Percentiles rank a stretch among this genome's conserved stretches.
Evolutionary conservation across 2,888 invertebrate species (phyloP).

Genomic region (Glomeris marginata): DNA sequence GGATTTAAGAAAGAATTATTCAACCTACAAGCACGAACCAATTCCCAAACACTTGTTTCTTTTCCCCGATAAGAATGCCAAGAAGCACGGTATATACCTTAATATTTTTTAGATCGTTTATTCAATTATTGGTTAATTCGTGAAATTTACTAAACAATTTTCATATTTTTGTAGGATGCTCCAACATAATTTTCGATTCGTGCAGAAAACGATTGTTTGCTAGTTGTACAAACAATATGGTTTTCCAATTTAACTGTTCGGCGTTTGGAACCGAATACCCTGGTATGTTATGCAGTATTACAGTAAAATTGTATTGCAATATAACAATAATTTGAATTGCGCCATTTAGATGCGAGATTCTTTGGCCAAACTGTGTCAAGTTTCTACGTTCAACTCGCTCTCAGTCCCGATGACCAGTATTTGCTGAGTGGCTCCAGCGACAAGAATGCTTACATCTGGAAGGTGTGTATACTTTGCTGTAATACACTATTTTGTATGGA

Average conservation of each 20-base stretch:
- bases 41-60: slow-evolving; percentile 54
- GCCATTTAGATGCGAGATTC: slow-evolving; percentile 25
- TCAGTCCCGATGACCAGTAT: slow-evolving; percentile 66
- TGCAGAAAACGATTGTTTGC: slow-evolving; percentile 55
- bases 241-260: slow-evolving; percentile 68
- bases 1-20: slow-evolving; percentile 73
- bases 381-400: slow-evolving; percentile 67
- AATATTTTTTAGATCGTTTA: neutral
- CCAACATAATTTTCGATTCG: slow-evolving; percentile 59
- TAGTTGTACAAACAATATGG: slow-evolving; percentile 69
- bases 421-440: slow-evolving; percentile 79
- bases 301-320: neutral
- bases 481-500: slow-evolving; percentile 16
- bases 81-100: slow-evolving; percentile 31
- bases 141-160: too few species aligned
- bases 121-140: too few species aligned
- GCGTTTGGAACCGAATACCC: slow-evolving; percentile 41
- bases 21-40: slow-evolving; percentile 48
- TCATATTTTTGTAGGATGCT: slow-evolving; percentile 31
- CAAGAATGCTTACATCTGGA: slow-evolving; percentile 72
- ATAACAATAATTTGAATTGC: neutral
- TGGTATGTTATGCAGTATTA: slow-evolving; percentile 20
- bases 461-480: slow-evolving; percentile 8
- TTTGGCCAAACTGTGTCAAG: slow-evolving; percentile 60
- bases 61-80: slow-evolving; percentile 53